A percentile compares a stretch with the other conserved stretches of the same genome.
These are phyloP conservation scores for Ophion ellenae DNA, from an alignment of 2,888 invertebrate genomes.

Conservation along the genomic window DNA sequence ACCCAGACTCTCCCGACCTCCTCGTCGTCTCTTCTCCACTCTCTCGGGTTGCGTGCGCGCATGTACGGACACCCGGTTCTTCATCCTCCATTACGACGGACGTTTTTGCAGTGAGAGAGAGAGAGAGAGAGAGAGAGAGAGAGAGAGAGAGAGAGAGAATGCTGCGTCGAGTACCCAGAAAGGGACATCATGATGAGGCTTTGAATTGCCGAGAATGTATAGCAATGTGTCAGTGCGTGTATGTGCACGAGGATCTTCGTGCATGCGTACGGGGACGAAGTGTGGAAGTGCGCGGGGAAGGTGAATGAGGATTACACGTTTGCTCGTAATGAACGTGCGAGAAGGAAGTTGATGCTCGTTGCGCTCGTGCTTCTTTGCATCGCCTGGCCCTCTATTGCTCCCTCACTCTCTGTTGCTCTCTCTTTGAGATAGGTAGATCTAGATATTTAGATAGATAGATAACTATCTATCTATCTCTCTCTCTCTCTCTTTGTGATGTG, in stretches of 20 bases:
- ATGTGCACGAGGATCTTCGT: constrained; percentile 24
- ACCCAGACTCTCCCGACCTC: constrained; percentile 37
- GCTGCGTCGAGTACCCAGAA: not conserved
- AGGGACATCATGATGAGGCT: not conserved
- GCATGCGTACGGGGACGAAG: not conserved
- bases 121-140: constrained; percentile 11
- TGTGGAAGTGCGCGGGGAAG: not conserved
- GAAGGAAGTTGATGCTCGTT: constrained; percentile 60
- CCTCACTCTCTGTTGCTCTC: constrained; percentile 3
- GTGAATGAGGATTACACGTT: constrained; percentile 42
- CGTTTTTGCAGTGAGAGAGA: not conserved
- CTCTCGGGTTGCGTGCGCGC: constrained; percentile 18
- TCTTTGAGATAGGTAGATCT: not conserved
- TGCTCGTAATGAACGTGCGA: constrained; percentile 60
- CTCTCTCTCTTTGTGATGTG: not conserved
- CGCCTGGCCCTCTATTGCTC: not conserved
- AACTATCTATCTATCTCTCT: not conserved
- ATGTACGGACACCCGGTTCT: constrained; percentile 50
- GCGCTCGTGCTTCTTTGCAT: constrained; percentile 35
- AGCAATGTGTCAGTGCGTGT: constrained; percentile 10
- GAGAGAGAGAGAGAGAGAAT: not conserved
- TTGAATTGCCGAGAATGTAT: constrained; percentile 9
- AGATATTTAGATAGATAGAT: too few species aligned
- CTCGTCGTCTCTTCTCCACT: constrained; percentile 21
- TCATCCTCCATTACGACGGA: constrained; percentile 58